Conservation (phyloP, 2,888 invertebrate genomes). For the Xylota sylvarum region DNA sequence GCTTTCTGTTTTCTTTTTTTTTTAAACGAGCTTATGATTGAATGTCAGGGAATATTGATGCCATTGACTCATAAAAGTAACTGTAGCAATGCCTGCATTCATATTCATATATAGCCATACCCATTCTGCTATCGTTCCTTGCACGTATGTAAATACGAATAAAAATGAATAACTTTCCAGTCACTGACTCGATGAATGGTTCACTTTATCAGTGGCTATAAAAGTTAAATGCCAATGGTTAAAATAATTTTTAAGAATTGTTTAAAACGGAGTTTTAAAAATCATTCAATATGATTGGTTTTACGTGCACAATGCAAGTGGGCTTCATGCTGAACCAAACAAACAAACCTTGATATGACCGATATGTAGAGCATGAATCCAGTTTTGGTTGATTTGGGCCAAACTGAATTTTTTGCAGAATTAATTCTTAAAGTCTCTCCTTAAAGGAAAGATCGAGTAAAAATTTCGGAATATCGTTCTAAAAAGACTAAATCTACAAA, state of each 20-base stretch:
- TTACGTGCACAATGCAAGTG: too few species aligned
- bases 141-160: slow-evolving; percentile 5
- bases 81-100: slow-evolving; percentile 37
- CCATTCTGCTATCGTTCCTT: slow-evolving; percentile 11
- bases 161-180: slow-evolving; percentile 13
- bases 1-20: slow-evolving; percentile 8
- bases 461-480: too few species aligned
- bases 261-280: neutral
- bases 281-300: neutral
- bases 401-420: too few species aligned
- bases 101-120: slow-evolving; percentile 17
- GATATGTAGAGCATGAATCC: too few species aligned
- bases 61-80: slow-evolving; percentile 58
- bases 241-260: neutral
- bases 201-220: neutral
- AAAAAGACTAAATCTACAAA: too few species aligned
- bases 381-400: too few species aligned
- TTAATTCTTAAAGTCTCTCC: too few species aligned
- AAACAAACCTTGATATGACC: too few species aligned
- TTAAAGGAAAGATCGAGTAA: too few species aligned
- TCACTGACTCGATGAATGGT: neutral
- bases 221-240: neutral
- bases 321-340: too few species aligned
- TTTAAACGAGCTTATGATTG: slow-evolving; percentile 40
- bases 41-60: slow-evolving; percentile 65